These are phyloP conservation scores for Mungos mungo DNA, from an alignment of 2,113 vertebrate genomes.

Conservation along the genomic window DNA sequence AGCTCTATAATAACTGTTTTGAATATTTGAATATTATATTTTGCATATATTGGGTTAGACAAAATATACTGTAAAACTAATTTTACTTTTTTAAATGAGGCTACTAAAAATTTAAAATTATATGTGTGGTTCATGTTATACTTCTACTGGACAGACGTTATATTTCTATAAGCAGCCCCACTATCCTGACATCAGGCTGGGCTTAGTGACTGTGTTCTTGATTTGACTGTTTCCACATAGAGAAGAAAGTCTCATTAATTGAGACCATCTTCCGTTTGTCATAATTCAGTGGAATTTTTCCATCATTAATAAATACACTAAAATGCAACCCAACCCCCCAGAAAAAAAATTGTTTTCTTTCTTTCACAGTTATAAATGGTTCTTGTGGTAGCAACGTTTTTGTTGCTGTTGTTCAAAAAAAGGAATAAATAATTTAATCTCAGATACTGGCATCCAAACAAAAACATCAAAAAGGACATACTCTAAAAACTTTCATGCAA, in stretches of 20 bases:
- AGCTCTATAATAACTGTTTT: background rate
- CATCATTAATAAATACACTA: background rate
- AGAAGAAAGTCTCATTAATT: background rate
- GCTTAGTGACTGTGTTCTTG: background rate
- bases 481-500: background rate
- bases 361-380: background rate
- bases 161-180: too few relatives aligned
- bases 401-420: background rate
- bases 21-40: background rate
- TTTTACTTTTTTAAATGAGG: background rate
- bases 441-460: background rate
- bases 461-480: background rate
- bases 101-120: background rate
- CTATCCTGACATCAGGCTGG: background rate
- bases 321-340: background rate
- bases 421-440: background rate
- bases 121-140: background rate
- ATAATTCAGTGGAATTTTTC: background rate
- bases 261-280: background rate
- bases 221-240: background rate
- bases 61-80: conserved; percentile 15
- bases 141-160: too few relatives aligned
- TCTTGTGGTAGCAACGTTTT: background rate
- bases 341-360: background rate
- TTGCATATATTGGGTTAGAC: conserved; percentile 27